Evolutionary conservation across 2,113 vertebrate species (phyloP).

Genomic region (Rhinolophus ferrumequinum): DNA sequence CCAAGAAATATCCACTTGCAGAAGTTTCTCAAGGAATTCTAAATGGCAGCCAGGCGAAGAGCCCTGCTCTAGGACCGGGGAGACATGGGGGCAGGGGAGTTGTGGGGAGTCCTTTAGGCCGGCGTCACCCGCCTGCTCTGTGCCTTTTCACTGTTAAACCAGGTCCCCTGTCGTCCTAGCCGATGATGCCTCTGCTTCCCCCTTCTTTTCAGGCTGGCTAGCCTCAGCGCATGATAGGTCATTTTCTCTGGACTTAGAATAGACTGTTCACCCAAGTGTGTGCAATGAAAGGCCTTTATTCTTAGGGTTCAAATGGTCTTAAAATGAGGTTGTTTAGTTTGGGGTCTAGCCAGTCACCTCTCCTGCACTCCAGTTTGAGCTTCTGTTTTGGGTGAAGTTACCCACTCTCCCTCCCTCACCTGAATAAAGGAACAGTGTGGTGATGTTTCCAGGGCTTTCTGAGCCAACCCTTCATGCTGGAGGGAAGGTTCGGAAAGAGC

Average conservation of each 20-base stretch:
- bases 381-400: background rate
- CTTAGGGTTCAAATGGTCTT: background rate
- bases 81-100: background rate
- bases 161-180: background rate
- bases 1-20: background rate
- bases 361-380: background rate
- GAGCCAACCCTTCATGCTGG: background rate
- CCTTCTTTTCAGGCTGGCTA: background rate
- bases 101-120: background rate
- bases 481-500: background rate
- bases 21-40: background rate
- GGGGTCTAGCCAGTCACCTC: background rate
- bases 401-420: background rate
- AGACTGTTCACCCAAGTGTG: background rate
- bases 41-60: background rate
- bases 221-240: background rate
- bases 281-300: conserved; percentile 3
- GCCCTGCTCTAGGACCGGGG: background rate
- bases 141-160: background rate
- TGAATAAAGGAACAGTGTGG: background rate
- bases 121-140: background rate
- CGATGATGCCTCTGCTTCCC: accelerated
- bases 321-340: background rate
- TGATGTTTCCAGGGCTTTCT: background rate
- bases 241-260: background rate